phyloP scores from a whole-genome alignment of 2,797 vertebrate species.

The Philypnodon macrostomus region DNA sequence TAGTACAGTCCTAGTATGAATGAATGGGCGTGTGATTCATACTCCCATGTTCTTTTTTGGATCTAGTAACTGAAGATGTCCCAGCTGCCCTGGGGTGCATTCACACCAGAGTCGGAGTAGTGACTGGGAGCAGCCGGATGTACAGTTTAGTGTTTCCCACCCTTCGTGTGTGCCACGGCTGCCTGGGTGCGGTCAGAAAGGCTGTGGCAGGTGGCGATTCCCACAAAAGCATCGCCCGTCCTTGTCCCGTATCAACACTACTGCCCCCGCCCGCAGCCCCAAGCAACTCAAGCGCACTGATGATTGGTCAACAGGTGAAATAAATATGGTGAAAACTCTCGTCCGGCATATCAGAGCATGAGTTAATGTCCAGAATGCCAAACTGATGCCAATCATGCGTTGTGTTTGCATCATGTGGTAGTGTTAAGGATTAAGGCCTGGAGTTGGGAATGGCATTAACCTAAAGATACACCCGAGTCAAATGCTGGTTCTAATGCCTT shows the following conservation, averaged over 20 bases:
- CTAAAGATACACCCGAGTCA: slow-evolving; percentile 29
- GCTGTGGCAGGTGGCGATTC: slow-evolving; percentile 66
- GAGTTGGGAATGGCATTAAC: slow-evolving; percentile 21
- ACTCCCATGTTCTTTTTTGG: slow-evolving; percentile 40
- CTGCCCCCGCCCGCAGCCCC: slow-evolving; percentile 22
- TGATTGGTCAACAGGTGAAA: slow-evolving; percentile 66
- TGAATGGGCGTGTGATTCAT: slow-evolving; percentile 40
- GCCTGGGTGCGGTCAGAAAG: slow-evolving; percentile 61
- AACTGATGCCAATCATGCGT: slow-evolving; percentile 19
- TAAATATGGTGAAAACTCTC: slow-evolving; percentile 30
- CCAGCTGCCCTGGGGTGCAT: slow-evolving; percentile 49
- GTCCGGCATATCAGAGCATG: slow-evolving; percentile 25
- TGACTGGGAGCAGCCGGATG: slow-evolving; percentile 31
- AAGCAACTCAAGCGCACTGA: slow-evolving; percentile 49
- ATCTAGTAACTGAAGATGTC: slow-evolving; percentile 48
- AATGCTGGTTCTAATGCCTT: slow-evolving; percentile 19
- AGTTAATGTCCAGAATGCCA: slow-evolving; percentile 7
- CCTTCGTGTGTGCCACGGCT: slow-evolving; percentile 25
- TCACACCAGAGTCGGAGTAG: slow-evolving; percentile 7
- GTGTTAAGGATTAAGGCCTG: slow-evolving; percentile 13
- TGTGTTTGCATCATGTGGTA: slow-evolving; percentile 8
- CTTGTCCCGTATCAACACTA: slow-evolving; percentile 60
- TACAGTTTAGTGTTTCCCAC: slow-evolving; percentile 38
- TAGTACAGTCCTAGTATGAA: slow-evolving; percentile 41
- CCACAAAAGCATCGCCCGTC: slow-evolving; percentile 45